A percentile compares a stretch with the other conserved stretches of the same genome.
Evolutionary conservation across 2,888 invertebrate species (phyloP).

Genomic region (Latrodectus elegans): DNA sequence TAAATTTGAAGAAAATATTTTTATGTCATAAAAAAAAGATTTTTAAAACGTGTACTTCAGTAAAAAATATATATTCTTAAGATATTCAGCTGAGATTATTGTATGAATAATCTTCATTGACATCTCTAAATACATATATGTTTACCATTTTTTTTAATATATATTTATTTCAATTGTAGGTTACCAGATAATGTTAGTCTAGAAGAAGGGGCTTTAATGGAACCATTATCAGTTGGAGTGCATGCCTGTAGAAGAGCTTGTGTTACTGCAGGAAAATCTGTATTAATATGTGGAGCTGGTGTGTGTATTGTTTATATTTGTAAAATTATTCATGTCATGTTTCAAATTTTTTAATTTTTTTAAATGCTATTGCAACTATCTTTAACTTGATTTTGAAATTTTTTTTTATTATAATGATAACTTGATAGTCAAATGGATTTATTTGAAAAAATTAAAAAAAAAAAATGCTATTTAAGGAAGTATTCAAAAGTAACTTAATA

Average conservation of each 20-base stretch:
- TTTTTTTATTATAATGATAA: background rate
- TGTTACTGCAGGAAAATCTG: slow-evolving; percentile 78
- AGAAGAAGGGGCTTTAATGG: slow-evolving; percentile 95
- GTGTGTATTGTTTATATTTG: background rate
- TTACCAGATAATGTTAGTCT: slow-evolving; percentile 90
- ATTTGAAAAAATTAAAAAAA: background rate
- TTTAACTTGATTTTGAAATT: too few relatives aligned
- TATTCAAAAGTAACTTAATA: too few relatives aligned
- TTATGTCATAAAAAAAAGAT: too few relatives aligned
- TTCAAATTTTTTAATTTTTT: background rate
- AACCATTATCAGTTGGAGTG: slow-evolving; percentile 94
- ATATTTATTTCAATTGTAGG: slow-evolving; percentile 76
- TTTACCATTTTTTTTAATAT: too few relatives aligned
- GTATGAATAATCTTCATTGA: too few relatives aligned
- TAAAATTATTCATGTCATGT: too few relatives aligned
- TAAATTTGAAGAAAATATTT: too few relatives aligned
- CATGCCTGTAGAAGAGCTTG: slow-evolving; percentile 92
- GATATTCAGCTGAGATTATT: too few relatives aligned
- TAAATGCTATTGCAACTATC: too few relatives aligned
- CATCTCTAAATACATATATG: too few relatives aligned
- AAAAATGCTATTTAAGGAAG: background rate
- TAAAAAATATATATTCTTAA: too few relatives aligned
- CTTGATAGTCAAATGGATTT: background rate
- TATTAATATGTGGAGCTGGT: slow-evolving; percentile 75
- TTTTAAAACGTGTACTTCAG: too few relatives aligned